Evolutionary conservation across 2,113 vertebrate genomes (phyloP).

Genomic region (Phodopus roborovskii): DNA sequence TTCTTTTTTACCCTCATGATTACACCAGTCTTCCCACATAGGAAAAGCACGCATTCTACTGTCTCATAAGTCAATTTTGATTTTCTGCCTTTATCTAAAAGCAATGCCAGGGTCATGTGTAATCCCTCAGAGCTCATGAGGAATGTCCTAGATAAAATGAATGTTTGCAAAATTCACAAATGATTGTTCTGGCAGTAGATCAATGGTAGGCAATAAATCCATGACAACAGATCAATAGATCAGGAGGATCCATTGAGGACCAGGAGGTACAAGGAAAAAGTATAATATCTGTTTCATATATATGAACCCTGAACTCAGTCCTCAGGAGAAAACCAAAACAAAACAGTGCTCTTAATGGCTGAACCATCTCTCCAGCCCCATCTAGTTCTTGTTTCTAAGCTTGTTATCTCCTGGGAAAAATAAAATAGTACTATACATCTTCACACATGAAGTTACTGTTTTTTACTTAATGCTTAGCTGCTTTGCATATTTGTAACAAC

Average conservation of each 20-base stretch:
- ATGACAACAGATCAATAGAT: too few relatives aligned
- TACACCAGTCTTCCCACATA: background rate
- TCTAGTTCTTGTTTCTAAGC: constrained; percentile 5
- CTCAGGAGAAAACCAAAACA: background rate
- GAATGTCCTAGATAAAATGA: background rate
- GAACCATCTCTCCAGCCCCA: background rate
- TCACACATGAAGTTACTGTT: background rate
- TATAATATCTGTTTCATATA: background rate
- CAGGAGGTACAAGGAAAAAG: background rate
- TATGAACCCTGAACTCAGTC: background rate
- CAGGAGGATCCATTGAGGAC: background rate
- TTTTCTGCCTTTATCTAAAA: background rate
- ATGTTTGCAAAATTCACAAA: background rate
- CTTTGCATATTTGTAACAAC: background rate
- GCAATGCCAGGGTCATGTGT: background rate
- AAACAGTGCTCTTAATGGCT: background rate
- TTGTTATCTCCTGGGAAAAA: background rate
- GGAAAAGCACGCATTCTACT: background rate
- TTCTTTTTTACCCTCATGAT: background rate
- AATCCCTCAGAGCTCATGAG: background rate
- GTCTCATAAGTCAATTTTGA: background rate
- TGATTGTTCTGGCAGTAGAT: background rate
- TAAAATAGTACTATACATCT: background rate
- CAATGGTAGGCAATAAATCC: background rate
- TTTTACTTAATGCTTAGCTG: background rate